Percentiles rank a stretch among this genome's conserved stretches.
phyloP scores from a whole-genome alignment of 2,797 vertebrate genomes.

The Coregonus sp. region DNA sequence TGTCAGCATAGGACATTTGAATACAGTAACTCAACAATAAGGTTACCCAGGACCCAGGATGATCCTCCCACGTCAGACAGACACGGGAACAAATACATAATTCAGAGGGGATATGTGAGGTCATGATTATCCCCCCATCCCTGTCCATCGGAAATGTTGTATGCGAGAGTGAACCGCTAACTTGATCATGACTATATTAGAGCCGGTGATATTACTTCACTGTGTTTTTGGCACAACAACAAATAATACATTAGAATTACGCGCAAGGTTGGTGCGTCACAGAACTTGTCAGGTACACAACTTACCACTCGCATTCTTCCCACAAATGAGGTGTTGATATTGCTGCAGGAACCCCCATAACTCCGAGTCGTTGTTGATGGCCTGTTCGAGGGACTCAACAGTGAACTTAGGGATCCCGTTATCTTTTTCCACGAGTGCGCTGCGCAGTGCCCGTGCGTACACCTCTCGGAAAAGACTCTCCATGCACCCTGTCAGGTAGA shows the following conservation, averaged over 20 bases:
- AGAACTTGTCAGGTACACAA: conserved; percentile 31
- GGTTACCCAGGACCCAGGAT: background rate
- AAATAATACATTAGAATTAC: background rate
- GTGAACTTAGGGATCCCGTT: conserved; percentile 84
- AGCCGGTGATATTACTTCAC: background rate
- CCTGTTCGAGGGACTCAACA: conserved; percentile 87
- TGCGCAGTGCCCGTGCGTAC: conserved; percentile 73
- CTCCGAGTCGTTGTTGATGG: conserved; percentile 88
- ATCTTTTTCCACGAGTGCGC: conserved; percentile 76
- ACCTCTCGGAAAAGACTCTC: conserved; percentile 93
- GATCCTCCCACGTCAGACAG: too few species aligned
- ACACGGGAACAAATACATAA: too few species aligned
- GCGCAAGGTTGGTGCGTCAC: conserved; percentile 14
- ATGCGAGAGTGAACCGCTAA: background rate
- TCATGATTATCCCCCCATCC: background rate
- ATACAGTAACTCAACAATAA: background rate
- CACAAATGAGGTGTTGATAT: conserved; percentile 93
- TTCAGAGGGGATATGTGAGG: too few species aligned
- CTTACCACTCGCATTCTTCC: conserved; percentile 94
- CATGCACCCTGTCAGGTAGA: conserved; percentile 92
- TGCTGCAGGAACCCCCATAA: conserved; percentile 92
- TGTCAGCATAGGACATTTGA: background rate
- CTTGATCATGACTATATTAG: too few species aligned
- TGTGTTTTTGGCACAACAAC: background rate
- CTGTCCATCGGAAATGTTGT: background rate